Evolutionary conservation across 1,140 invertebrate genomes (phyloP), one percentile per base, ranked within the genome.

Genomic region (Pachyrhynchus sulphureomaculatus): DNA sequence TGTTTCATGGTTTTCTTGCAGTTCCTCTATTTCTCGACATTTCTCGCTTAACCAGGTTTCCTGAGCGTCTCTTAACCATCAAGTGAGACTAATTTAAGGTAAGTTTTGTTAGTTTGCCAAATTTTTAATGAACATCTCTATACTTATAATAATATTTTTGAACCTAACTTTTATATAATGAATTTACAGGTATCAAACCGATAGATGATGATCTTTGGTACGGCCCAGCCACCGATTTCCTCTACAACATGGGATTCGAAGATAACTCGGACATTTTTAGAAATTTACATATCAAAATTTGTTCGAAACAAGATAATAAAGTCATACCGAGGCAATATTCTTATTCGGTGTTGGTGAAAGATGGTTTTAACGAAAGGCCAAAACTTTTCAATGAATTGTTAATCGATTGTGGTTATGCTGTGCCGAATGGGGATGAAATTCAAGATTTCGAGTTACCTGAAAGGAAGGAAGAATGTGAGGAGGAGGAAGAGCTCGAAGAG

Each of bases 331-430:
- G 42, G 0, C 67, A 67, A 59, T 49, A 36, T 12, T 65, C 51
- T 6, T 72, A 71, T 60, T 67, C 62, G 15, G 61, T 71, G 2
- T 29, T 65, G 13, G 13, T 72, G 2, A 66, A 71, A 45, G 69
- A 72, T 45, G 64, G 66, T 15, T 62, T 62, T 21, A 33, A 33
- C 2, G 61, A 68, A 8, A 62, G 59, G n/a, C 61, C 57, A 5
- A 29, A 52, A 10, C 36, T 69, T 18, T 49, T 72, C 9, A 72
- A 71, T 41, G 33, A 66, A 20, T 61, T 71, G 17, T 42, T 72
- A 21, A 45, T 72, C 10, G 69, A 72, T 52, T 72, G 68, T 36
- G 71, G 71, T n/a, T 68, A 59, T 52, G 71, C 66, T 20, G 32
- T 51, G 9, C 26, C 55, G 9, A 49, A 32, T 56, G 44, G 33